These are phyloP conservation scores for Vireo griseus DNA, from an alignment of 2,797 vertebrate genomes.

Conservation along the genomic window DNA sequence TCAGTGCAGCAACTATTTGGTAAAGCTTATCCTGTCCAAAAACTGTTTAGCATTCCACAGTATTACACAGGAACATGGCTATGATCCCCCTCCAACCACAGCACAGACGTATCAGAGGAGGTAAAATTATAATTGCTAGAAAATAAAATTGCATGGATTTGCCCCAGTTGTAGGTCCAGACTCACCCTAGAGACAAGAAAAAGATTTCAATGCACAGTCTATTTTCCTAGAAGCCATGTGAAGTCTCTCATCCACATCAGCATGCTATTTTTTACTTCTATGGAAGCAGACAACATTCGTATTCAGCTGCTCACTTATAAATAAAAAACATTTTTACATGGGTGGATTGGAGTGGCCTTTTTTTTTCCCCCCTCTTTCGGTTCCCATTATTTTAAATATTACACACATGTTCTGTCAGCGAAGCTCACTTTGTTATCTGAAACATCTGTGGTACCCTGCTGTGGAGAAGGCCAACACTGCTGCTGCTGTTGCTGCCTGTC, in stretches of 20 bases:
- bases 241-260: slow-evolving; percentile 21
- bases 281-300: slow-evolving; percentile 32
- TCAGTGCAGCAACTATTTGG: neutral
- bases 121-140: neutral
- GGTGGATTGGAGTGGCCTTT: slow-evolving; percentile 32
- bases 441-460: slow-evolving; percentile 70
- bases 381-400: slow-evolving; percentile 67
- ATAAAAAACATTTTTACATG: slow-evolving; percentile 47
- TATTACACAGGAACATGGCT: neutral
- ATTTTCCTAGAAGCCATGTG: neutral
- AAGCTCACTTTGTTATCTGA: slow-evolving; percentile 67
- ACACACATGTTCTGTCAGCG: slow-evolving; percentile 66
- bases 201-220: neutral
- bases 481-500: slow-evolving; percentile 65
- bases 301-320: slow-evolving; percentile 52
- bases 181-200: neutral
- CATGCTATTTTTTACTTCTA: neutral
- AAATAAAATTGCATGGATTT: neutral
- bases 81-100: neutral
- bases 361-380: neutral
- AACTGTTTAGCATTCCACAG: neutral
- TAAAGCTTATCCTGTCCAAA: neutral
- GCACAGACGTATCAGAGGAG: neutral
- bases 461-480: slow-evolving; percentile 55
- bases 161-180: neutral